Evolutionary conservation across 2,888 invertebrate genomes (phyloP), one percentile per base, ranked within the genome.

Genomic region (Pollenia amentaria): DNA sequence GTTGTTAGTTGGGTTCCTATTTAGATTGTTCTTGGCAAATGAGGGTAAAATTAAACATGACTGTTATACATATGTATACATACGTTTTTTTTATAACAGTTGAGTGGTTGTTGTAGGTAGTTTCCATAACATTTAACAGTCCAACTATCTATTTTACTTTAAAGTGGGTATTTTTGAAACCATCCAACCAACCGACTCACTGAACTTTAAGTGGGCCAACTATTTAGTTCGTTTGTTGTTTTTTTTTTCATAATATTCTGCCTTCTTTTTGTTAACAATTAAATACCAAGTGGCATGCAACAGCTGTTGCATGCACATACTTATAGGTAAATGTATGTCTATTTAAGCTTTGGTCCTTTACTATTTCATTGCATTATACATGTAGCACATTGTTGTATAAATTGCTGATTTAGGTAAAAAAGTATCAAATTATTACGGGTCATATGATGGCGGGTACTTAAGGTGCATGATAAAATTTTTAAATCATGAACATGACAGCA

Each of bases 191-290:
- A 48, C 11, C 46, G 46, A 73, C 57, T 70, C 48, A 57, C 2
- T 81, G 77, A 77, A 84, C 76, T 81, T 62, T 80, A 84, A 84
- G 72, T 87, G 65, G 80, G 80, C 72, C 77, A 87, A 67, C 79
- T 72, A 55, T 73, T 76, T 62, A 69, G 69, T 44, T 60, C 51
- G 29, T 60, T 16, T 40, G 16, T 9, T n/a, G 2, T 6, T 53
- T 38, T 51, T 51, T 82, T 67, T 51, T 51, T 21, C 29, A 29
- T 29, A 29, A 29, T 29, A 29, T 29, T 2, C 18, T 18, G 29
- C 60, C 38, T 14, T 21, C 16, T 57, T 67, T 64, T 77, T 69
- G 44, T 57, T 77, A 69, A 76, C 64, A 76, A 84, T 72, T 84
- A 80, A 79, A 84, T 60, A 70, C 12, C 70, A 87, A 76, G 80